A percentile compares a stretch with the other conserved stretches of the same genome.
These are phyloP conservation scores for Plutella xylostella DNA, from an alignment of 2,888 invertebrate genomes.

Conservation along the genomic window DNA sequence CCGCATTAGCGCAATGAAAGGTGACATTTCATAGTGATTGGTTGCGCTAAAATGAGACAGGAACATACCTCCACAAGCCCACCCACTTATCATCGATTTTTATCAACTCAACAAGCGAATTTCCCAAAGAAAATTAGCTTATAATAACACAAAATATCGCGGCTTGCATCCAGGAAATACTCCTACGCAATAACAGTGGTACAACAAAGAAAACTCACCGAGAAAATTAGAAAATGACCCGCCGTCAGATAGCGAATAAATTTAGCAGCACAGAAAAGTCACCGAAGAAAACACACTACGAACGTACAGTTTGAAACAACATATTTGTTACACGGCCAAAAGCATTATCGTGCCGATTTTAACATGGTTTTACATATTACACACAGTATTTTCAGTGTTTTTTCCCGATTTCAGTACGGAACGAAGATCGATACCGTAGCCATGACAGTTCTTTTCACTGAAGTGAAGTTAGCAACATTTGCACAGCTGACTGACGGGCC, in stretches of 20 bases:
- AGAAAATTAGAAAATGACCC: constrained; percentile 44
- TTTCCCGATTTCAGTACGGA: constrained; percentile 46
- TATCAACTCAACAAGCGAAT: constrained; percentile 33
- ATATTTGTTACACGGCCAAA: constrained; percentile 37
- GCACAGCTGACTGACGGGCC: constrained; percentile 57
- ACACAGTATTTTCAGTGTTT: constrained; percentile 58
- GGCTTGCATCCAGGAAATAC: constrained; percentile 19
- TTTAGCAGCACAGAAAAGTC: constrained; percentile 59
- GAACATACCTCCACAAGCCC: constrained; percentile 36
- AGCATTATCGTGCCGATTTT: constrained; percentile 23
- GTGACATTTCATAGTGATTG: constrained; percentile 45
- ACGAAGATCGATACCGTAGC: constrained; percentile 59
- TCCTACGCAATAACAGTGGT: constrained; percentile 21
- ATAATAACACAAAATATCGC: constrained; percentile 24
- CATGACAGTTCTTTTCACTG: constrained; percentile 62
- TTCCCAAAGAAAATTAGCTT: constrained; percentile 25
- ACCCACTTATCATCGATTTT: constrained; percentile 69
- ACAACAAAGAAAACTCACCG: constrained; percentile 51
- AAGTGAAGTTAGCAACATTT: constrained; percentile 44
- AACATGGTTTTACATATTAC: constrained; percentile 33
- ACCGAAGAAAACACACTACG: constrained; percentile 51
- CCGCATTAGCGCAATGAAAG: constrained; percentile 40
- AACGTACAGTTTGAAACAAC: constrained; percentile 31
- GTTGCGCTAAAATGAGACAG: constrained; percentile 45
- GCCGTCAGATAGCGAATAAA: constrained; percentile 53